Percentiles rank a stretch among this genome's conserved stretches.
These are phyloP conservation scores for Caenorhabditis imperialis DNA, from an alignment of 2,888 invertebrate species.

Conservation along the genomic window DNA sequence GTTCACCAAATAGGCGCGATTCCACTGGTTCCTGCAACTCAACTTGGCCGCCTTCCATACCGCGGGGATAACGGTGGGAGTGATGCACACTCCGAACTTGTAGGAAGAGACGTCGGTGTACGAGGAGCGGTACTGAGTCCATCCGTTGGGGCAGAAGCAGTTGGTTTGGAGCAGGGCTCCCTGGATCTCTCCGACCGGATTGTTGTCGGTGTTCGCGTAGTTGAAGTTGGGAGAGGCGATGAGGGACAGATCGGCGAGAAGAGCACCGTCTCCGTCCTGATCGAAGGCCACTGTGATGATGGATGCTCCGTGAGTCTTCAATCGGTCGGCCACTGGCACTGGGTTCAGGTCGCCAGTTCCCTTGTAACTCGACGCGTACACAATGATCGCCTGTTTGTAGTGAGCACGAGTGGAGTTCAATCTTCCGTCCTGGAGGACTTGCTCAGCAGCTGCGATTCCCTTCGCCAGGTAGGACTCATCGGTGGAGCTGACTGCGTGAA, in stretches of 20 bases:
- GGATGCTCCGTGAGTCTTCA: slow-evolving; percentile 38
- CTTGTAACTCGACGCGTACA: slow-evolving; percentile 49
- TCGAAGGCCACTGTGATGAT: slow-evolving; percentile 53
- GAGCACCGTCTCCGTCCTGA: slow-evolving; percentile 37
- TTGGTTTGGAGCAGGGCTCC: slow-evolving; percentile 37
- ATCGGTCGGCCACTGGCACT: slow-evolving; percentile 35
- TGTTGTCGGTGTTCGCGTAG: slow-evolving; percentile 35
- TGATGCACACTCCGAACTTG: not conserved
- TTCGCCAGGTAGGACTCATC: slow-evolving; percentile 25
- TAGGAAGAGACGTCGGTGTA: slow-evolving; percentile 5
- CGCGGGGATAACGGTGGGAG: slow-evolving; percentile 5
- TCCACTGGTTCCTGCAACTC: slow-evolving; percentile 32
- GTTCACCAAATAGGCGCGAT: slow-evolving; percentile 26
- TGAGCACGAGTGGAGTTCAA: slow-evolving; percentile 10
- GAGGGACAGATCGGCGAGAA: slow-evolving; percentile 17
- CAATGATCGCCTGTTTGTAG: slow-evolving; percentile 40
- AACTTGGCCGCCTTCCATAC: slow-evolving; percentile 45
- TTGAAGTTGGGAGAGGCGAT: slow-evolving; percentile 33
- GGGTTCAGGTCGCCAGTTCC: slow-evolving; percentile 36
- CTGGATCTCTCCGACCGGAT: slow-evolving; percentile 49
- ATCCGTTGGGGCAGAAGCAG: slow-evolving; percentile 22
- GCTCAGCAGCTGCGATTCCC: slow-evolving; percentile 38
- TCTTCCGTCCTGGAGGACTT: slow-evolving; percentile 18
- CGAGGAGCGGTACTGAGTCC: slow-evolving; percentile 9
- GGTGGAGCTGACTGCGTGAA: slow-evolving; percentile 5